These are phyloP conservation scores for Disparrhopalites patrizii DNA, from an alignment of 2,888 invertebrate species.

Conservation along the genomic window DNA sequence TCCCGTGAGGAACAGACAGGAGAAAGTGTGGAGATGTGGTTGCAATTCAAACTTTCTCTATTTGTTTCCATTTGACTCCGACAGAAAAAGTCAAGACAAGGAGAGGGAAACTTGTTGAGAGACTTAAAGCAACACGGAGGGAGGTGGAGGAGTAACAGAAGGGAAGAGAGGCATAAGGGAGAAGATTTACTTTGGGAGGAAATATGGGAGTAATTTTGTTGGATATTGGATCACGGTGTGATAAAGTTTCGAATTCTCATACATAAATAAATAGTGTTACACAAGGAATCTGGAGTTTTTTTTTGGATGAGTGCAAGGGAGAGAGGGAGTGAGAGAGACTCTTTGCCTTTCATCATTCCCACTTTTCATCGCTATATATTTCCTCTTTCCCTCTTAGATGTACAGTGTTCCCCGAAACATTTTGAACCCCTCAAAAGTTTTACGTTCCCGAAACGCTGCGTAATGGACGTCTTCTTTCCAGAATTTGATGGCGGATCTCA, in stretches of 20 bases:
- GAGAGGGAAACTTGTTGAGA: constrained; percentile 5
- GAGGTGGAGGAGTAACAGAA: too few species aligned
- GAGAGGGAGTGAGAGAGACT: neutral
- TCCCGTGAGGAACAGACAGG: too few species aligned
- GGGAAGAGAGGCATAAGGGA: too few species aligned
- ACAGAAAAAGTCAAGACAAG: neutral
- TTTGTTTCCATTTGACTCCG: neutral
- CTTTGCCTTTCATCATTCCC: constrained; percentile 10
- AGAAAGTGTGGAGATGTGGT: neutral
- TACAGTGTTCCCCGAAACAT: too few species aligned
- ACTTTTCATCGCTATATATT: constrained; percentile 11
- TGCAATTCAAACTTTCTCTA: neutral
- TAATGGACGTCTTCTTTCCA: too few species aligned
- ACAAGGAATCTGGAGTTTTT: constrained; percentile 6
- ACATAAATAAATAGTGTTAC: constrained; percentile 19
- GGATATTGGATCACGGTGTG: neutral
- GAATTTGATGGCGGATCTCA: too few species aligned
- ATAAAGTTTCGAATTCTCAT: constrained; percentile 8
- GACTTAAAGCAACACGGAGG: too few species aligned
- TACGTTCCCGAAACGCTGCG: too few species aligned
- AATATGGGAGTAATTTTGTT: neutral
- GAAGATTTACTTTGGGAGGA: too few species aligned
- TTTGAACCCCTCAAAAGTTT: too few species aligned
- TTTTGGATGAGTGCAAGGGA: neutral
- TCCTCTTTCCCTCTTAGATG: neutral